phyloP scores from a whole-genome alignment of 2,113 vertebrate genomes.

The Benitochromis conjunctus region DNA sequence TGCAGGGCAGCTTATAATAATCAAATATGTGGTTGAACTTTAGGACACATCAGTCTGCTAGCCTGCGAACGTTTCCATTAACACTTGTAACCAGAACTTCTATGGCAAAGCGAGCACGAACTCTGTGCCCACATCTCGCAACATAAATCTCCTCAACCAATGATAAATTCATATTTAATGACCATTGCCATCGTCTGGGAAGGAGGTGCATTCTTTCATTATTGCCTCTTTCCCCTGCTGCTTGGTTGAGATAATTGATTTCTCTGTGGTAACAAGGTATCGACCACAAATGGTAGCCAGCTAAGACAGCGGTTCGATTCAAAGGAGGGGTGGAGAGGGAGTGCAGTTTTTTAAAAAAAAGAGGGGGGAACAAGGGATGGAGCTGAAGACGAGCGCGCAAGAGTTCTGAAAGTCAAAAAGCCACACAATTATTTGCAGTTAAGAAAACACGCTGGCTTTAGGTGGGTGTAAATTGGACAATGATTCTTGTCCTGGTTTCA shows the following conservation, averaged over 20 bases:
- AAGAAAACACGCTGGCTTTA: slow-evolving; percentile 42
- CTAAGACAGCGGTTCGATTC: slow-evolving; percentile 68
- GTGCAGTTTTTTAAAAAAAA: background rate
- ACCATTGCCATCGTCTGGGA: slow-evolving; percentile 63
- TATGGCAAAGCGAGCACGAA: slow-evolving; percentile 39
- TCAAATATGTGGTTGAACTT: background rate
- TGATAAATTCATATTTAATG: slow-evolving; percentile 67
- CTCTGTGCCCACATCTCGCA: slow-evolving; percentile 20
- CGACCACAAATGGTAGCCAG: slow-evolving; percentile 74
- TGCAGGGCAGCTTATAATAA: background rate
- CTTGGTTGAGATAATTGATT: slow-evolving; percentile 87
- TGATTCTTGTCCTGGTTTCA: background rate
- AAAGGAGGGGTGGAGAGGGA: slow-evolving; percentile 49
- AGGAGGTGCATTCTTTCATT: slow-evolving; percentile 73
- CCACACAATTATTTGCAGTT: slow-evolving; percentile 64
- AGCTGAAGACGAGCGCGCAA: slow-evolving; percentile 32
- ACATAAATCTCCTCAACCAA: slow-evolving; percentile 63
- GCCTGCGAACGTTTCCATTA: slow-evolving; percentile 23
- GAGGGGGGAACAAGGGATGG: slow-evolving; percentile 27
- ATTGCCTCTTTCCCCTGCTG: slow-evolving; percentile 74
- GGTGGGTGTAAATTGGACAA: slow-evolving; percentile 30
- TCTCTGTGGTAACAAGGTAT: slow-evolving; percentile 86
- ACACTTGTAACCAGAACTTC: slow-evolving; percentile 34
- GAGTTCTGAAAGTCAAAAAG: slow-evolving; percentile 36
- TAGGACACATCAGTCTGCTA: background rate